These are phyloP conservation scores for Taeniopygia guttata DNA, from an alignment of 2,797 vertebrate species.

Conservation along the genomic window DNA sequence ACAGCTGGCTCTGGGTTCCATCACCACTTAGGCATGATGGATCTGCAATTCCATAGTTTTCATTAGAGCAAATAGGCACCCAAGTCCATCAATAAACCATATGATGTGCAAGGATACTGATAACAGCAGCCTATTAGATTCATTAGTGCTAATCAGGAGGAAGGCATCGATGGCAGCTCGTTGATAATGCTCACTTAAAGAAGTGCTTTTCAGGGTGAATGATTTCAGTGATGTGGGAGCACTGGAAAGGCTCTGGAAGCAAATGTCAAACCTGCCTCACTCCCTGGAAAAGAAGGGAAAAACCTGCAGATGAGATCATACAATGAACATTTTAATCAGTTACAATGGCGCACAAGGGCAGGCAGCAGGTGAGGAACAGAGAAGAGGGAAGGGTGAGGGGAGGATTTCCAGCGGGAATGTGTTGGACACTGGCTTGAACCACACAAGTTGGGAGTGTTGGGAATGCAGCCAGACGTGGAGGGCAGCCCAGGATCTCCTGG, in stretches of 20 bases:
- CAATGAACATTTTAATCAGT: background rate
- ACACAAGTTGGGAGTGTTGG: background rate
- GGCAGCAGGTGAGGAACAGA: background rate
- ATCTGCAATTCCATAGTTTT: slow-evolving; percentile 62
- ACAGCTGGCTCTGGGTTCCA: slow-evolving; percentile 31
- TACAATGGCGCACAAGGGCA: background rate
- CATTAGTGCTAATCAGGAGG: slow-evolving; percentile 63
- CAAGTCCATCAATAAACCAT: slow-evolving; percentile 61
- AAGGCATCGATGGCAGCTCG: slow-evolving; percentile 16
- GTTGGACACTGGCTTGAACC: background rate
- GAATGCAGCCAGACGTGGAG: background rate
- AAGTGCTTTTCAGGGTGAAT: background rate
- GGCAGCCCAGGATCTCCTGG: background rate
- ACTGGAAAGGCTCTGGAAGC: background rate
- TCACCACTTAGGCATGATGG: slow-evolving; percentile 49
- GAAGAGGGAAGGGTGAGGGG: background rate
- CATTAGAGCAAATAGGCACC: slow-evolving; percentile 60
- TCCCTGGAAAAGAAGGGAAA: background rate
- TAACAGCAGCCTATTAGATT: slow-evolving; percentile 55
- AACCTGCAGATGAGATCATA: background rate
- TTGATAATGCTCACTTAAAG: slow-evolving; percentile 17
- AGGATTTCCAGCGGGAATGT: background rate
- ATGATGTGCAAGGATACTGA: slow-evolving; percentile 40
- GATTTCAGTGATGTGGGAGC: background rate
- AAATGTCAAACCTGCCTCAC: slow-evolving; percentile 5